These are phyloP conservation scores for Poeciliopsis turneri DNA, from an alignment of 2,797 vertebrate species.

Conservation along the genomic window DNA sequence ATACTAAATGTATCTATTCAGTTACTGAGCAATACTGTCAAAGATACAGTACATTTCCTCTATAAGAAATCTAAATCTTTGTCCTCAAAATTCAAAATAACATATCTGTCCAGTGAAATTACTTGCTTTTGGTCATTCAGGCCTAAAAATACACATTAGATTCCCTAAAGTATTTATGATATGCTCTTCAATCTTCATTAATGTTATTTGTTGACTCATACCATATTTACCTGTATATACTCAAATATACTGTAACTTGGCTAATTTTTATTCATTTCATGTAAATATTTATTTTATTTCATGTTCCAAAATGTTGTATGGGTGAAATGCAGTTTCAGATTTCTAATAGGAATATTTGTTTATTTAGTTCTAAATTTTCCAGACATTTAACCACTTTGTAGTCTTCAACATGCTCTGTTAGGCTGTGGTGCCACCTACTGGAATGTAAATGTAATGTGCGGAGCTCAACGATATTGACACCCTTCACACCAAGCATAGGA, in stretches of 20 bases:
- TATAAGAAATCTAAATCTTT: background rate
- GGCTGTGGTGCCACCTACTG: conserved; percentile 2
- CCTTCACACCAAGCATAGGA: background rate
- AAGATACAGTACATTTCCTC: background rate
- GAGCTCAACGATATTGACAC: background rate
- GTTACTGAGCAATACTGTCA: background rate
- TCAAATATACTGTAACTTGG: no score
- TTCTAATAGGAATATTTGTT: background rate
- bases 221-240: background rate
- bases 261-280: background rate
- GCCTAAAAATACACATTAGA: background rate
- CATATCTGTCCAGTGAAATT: background rate
- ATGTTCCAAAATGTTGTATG: background rate
- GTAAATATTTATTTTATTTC: background rate
- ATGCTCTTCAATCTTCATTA: background rate
- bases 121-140: background rate
- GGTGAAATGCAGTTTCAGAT: background rate
- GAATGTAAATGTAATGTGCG: background rate
- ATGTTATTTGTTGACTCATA: background rate
- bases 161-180: background rate
- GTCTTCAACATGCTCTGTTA: background rate
- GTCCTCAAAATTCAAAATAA: background rate
- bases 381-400: background rate
- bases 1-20: no score
- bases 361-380: background rate